phyloP scores from a whole-genome alignment of 2,888 invertebrate species.

The Xanthostigma xanthostigma region DNA sequence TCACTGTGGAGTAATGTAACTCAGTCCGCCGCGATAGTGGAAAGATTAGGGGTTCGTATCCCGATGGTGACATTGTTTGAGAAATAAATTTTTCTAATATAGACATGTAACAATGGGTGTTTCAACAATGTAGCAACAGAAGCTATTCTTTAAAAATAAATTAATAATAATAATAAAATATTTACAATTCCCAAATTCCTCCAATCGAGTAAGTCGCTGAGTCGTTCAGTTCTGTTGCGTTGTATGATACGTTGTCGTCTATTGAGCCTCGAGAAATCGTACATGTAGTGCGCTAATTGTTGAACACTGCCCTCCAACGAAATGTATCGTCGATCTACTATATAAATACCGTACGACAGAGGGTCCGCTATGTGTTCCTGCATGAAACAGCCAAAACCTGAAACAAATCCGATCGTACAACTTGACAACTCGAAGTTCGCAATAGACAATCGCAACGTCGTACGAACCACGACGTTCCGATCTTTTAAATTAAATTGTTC shows the following conservation, averaged over 20 bases:
- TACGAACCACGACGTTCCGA: too few relatives aligned
- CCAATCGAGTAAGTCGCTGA: constrained; percentile 97
- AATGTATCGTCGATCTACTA: constrained; percentile 87
- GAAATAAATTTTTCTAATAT: too few relatives aligned
- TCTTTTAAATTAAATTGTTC: too few relatives aligned
- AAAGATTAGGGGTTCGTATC: too few relatives aligned
- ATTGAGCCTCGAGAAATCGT: constrained; percentile 77
- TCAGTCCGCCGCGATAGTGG: too few relatives aligned
- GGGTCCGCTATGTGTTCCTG: constrained; percentile 95
- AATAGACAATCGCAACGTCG: too few relatives aligned
- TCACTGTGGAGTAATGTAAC: too few relatives aligned
- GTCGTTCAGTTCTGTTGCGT: constrained; percentile 89
- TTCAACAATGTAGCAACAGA: too few relatives aligned
- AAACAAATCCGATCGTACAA: not conserved
- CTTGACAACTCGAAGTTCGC: not conserved
- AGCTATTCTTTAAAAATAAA: too few relatives aligned
- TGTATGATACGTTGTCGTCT: constrained; percentile 95
- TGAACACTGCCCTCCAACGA: constrained; percentile 81
- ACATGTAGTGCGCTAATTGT: constrained; percentile 84
- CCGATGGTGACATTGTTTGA: too few relatives aligned
- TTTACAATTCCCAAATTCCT: constrained; percentile 90
- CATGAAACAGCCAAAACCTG: constrained; percentile 97
- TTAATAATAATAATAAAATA: constrained; percentile 14
- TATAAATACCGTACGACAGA: constrained; percentile 95
- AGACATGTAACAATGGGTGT: too few relatives aligned